A percentile compares a stretch with the other conserved stretches of the same genome.
phyloP scores from a whole-genome alignment of 2,888 invertebrate genomes.

The Melipona beecheii region DNA sequence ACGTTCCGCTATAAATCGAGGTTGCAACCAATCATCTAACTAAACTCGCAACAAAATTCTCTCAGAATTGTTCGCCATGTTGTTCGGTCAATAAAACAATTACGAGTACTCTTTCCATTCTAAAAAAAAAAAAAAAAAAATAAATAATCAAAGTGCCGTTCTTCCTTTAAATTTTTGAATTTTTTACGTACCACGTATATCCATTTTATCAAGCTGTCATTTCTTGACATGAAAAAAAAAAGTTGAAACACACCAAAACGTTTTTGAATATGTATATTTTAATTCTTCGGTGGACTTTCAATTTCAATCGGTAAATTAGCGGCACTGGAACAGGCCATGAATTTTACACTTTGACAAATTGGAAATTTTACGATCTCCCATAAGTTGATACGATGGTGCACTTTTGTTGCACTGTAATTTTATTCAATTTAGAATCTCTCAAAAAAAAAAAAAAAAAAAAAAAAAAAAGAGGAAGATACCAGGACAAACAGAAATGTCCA shows the following conservation, averaged over 20 bases:
- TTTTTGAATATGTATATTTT: too few species aligned
- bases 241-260: too few species aligned
- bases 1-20: neutral
- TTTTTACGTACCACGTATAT: too few species aligned
- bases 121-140: neutral
- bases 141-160: neutral
- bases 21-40: neutral
- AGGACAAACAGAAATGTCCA: neutral
- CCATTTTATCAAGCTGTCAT: too few species aligned
- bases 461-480: neutral
- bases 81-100: constrained; percentile 3
- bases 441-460: neutral
- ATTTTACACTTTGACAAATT: too few species aligned
- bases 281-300: too few species aligned
- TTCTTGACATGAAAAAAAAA: too few species aligned
- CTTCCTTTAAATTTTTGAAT: too few species aligned
- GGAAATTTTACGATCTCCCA: too few species aligned
- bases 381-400: neutral
- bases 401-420: neutral
- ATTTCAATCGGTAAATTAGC: too few species aligned
- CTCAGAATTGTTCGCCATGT: neutral
- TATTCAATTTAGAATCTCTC: neutral
- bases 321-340: too few species aligned
- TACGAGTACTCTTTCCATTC: neutral
- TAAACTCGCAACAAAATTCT: constrained; percentile 10